Base-by-base conservation (phyloP, 2,888 invertebrate genomes). In the Onchidella celtica region DNA sequence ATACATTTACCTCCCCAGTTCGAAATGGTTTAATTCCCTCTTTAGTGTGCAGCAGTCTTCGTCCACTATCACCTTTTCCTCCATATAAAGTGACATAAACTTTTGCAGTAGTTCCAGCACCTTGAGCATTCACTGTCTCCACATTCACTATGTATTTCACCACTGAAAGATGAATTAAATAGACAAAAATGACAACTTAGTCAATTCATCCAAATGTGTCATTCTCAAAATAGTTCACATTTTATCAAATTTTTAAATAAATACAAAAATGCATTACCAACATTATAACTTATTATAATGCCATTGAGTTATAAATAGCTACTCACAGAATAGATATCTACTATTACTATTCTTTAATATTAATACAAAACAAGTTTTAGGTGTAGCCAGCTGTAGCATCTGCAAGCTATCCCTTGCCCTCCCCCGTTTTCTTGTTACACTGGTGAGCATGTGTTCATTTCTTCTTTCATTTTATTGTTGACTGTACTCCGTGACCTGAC, bases 11-110 rank as follows among this genome's bases (percentile, higher is more conserved):
- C 88, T 89, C 86, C 77, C 90, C 89, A 36, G 86, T 79, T 70
- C 88, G 87, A 79, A 90, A 90, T n/a, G 86, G 84, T 40, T 84
- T 85, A 9, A 73, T 76, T 55, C 82, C 72, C 14, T 78, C 79
- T 79, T 82, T 84, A 29, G 79, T 84, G n/a, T 83, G 79, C 6
- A 90, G 83, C 78, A 87, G 86, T 59, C 90, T 82, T 27, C 87
- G 86, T 11, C 90, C 91, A 47, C 87, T 86, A 85, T 90, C 89
- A 2, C 88, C 87, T 59, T 88, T 83, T 32, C 82, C 83, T 1
- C 91, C 90, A 84, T 88, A 87, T 6, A 91, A 68, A 34, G 87
- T 90, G 36, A 89, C 86, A 77, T 87, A 89, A 55, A 90, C 87
- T 59, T 87, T 85, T 24, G 90, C 87, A 55, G 87, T 83, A 38